phyloP scores from a whole-genome alignment of 2,888 invertebrate species.

The Pyrrhia umbra region DNA sequence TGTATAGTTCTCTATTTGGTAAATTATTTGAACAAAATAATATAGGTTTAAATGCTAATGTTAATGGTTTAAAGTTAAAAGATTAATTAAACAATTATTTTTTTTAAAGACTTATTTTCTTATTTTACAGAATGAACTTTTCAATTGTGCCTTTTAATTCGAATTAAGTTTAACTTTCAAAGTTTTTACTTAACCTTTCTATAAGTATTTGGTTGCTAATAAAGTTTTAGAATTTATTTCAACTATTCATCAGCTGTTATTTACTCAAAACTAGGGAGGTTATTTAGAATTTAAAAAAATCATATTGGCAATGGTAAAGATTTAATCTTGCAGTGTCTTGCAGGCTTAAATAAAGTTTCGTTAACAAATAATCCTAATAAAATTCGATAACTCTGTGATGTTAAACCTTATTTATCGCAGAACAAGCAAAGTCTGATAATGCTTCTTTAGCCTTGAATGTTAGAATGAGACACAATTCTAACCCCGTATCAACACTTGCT shows the following conservation, averaged over 20 bases:
- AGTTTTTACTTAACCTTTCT: background rate
- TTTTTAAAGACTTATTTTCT: background rate
- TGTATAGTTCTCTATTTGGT: constrained; percentile 96
- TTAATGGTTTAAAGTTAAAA: constrained; percentile 78
- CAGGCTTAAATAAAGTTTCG: background rate
- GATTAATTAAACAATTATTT: constrained; percentile 49
- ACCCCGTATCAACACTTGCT: too few relatives aligned
- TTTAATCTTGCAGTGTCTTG: background rate
- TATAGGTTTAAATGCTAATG: constrained; percentile 78
- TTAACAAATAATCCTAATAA: too few relatives aligned
- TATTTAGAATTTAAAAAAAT: background rate
- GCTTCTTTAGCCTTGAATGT: too few relatives aligned
- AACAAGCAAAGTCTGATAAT: too few relatives aligned
- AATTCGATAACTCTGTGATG: too few relatives aligned
- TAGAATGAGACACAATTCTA: too few relatives aligned
- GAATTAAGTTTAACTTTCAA: background rate
- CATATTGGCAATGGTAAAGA: background rate
- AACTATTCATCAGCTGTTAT: background rate
- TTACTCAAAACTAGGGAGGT: background rate
- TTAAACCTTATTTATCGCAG: too few relatives aligned
- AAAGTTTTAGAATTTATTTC: background rate
- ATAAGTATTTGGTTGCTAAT: background rate
- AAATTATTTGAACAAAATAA: constrained; percentile 88
- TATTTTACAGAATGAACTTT: background rate
- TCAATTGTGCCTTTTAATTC: background rate